phyloP scores from a whole-genome alignment of 2,113 vertebrate species.

The Odobenus rosmarus region DNA sequence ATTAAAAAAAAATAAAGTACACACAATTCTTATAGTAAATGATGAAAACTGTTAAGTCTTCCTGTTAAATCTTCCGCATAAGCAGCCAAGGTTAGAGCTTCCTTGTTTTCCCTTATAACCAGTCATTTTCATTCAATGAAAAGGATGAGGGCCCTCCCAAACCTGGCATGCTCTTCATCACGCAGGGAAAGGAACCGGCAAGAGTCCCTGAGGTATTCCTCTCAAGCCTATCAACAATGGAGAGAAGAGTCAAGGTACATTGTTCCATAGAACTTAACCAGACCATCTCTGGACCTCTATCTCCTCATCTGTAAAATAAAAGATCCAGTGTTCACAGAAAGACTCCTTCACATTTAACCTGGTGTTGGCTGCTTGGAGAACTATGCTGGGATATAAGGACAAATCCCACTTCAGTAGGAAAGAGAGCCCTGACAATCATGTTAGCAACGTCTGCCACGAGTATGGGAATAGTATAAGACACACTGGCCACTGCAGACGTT shows the following conservation, averaged over 20 bases:
- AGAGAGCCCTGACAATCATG: background rate
- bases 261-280: background rate
- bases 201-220: background rate
- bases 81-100: background rate
- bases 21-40: background rate
- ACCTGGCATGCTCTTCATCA: background rate
- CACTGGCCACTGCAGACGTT: background rate
- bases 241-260: background rate
- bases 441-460: background rate
- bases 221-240: background rate
- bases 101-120: background rate
- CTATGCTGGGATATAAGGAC: background rate
- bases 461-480: background rate
- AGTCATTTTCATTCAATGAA: background rate
- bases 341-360: background rate
- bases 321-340: background rate
- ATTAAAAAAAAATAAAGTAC: background rate
- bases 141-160: background rate
- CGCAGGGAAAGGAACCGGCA: background rate
- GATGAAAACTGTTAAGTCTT: background rate
- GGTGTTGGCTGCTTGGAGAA: background rate
- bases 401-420: background rate
- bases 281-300: background rate
- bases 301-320: background rate
- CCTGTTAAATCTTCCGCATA: background rate